Evolutionary conservation across 2,113 vertebrate species (phyloP), one percentile per base, ranked within the genome.

Genomic region (Callaeas wilsoni): DNA sequence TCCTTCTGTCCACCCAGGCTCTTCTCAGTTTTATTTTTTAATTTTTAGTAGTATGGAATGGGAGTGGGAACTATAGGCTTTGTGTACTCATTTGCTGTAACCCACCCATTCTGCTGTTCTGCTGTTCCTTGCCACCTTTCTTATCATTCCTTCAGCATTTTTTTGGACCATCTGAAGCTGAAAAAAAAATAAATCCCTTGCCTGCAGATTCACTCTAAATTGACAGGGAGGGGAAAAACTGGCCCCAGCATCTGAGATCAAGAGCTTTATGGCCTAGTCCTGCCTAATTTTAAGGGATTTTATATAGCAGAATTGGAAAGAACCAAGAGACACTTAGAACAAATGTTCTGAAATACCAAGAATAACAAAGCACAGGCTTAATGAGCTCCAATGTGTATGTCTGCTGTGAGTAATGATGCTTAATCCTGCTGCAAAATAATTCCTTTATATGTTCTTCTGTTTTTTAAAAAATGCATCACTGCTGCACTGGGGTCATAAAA

Each of bases 401-500:
- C 96, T 96, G 90, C 91, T 94, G 77, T 96, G 94, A 97, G 89
- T 94, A 91, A 97, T 97, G 94, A 95, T 97, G 89, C 88, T 94
- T 96, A 97, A 97, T 96, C 83, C 74, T 86, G 56, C 84, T 97
- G 93, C 95, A 98, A 97, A 97, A 98, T 97, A 97, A 98, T 97
- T 97, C 94, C 92, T 92, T 95, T 97, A 93, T 80, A 87, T 96
- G 95, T 76, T 98, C 96, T 97, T 97, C 96, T 97, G 93, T 86
- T 95, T 94, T 92, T 96, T 81, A 82, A 95, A 97, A 97, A 97
- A 98, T 95, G 97, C 96, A 97, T 94, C 97, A 79, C 94, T 94
- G 96, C 97, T 97, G 93, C 95, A 92, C 94, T 90, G 96, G 93
- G 96, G 96, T 97, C 97, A 97, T 98, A 98, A 98, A 97, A 97